Base-by-base conservation (phyloP, 2,113 vertebrate species). In the Dunckerocampus dactyliophorus region DNA sequence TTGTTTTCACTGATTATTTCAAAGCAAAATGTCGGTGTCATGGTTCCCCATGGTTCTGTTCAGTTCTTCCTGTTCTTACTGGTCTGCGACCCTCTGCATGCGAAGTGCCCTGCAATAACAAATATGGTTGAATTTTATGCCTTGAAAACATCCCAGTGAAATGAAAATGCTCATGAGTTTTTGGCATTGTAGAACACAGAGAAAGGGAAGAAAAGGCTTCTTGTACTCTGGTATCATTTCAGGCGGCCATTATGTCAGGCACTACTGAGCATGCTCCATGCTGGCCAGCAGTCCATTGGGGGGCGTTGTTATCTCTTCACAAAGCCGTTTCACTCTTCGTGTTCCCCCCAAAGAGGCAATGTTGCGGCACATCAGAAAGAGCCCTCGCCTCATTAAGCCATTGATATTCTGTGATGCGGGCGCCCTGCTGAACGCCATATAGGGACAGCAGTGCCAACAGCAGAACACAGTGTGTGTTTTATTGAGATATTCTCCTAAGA, bases 381-480 rank as follows among this genome's bases (percentile, higher is more conserved):
- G 84, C 80, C 73, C 72, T 76, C 75, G 85, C 82, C 86, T 90
- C 89, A 91, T 90, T 89, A 89, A 83, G 65, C 86, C 85, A 89
- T 88, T 88, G 85, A 88, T 89, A 88, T 88, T 89, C 82, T 79
- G 64, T 71, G 76, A 84, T 82, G 82, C 75, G 12, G 82, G 81
- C 67, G 70, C 73, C 84, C 79, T 79, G 84, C 84, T 87, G 87
- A 82, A 88, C 79, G 76, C 76, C 82, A 71, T 76, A 80, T 75
- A 80, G 80, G 82, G 82, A 84, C 70, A 82, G 72, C 57, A 59
- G 69, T 45, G 73, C 76, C 67, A 82, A 55, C 66, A 78, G 72
- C 71, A 63, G 72, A 76, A 82, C 75, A 78, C 84, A 82, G 76
- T 82, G 78, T 83, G 81, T 81, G 82, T 86, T 88, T 86, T 83